Evolutionary conservation across 2,888 invertebrate genomes (phyloP).

Genomic region (Macrosiphum euphorbiae): DNA sequence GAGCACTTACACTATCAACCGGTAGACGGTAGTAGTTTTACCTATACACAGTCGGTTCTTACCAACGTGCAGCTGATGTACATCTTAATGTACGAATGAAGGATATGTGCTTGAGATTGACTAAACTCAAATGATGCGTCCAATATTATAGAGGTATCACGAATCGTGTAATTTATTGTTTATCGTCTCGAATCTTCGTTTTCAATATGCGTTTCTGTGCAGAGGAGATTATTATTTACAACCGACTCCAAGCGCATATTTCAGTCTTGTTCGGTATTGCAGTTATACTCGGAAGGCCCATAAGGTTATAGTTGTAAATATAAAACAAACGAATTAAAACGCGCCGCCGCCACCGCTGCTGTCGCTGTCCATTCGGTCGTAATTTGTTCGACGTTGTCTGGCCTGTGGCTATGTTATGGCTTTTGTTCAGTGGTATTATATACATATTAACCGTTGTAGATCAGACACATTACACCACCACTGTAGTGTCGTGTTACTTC

Average conservation of each 20-base stretch:
- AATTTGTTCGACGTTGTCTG: slow-evolving; percentile 27
- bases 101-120: neutral
- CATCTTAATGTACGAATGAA: neutral
- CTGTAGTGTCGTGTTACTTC: neutral
- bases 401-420: neutral
- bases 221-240: neutral
- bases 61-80: neutral
- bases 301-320: slow-evolving; percentile 5
- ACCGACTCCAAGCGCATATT: neutral
- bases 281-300: neutral
- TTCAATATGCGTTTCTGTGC: neutral
- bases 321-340: slow-evolving; percentile 15
- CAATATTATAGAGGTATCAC: neutral
- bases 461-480: neutral
- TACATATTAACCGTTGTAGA: neutral
- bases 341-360: neutral
- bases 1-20: neutral
- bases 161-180: neutral
- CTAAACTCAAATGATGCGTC: neutral
- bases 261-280: neutral
- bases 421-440: neutral
- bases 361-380: neutral
- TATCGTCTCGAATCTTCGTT: neutral
- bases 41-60: no score
- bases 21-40: neutral